Base-by-base conservation (phyloP, 2,113 vertebrate species). In the Forbesichthys papilliferus region DNA sequence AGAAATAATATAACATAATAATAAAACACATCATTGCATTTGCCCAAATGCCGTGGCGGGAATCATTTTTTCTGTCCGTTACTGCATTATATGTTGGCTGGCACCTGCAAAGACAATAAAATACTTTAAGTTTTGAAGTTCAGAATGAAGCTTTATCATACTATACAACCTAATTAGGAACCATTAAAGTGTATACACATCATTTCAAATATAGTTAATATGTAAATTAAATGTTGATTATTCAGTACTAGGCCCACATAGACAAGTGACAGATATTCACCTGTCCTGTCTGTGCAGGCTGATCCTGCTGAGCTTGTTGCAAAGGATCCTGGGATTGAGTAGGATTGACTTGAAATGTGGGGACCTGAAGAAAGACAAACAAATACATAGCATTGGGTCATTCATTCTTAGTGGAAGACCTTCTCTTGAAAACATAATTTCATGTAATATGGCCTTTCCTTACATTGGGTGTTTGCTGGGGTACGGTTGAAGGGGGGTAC, bases 401-500 rank as follows among this genome's bases (percentile, higher is more conserved):
- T n/a, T 4, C 1, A 13, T n/a, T n/a, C n/a, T 56, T 56, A 18
- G 54, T 13, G 64, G 12, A 61, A 46, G 3, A 1, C n/a, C 54
- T 33, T 12, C 55, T 52, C 3, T 16, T 48, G 1, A 48, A 64
- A 64, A 3, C 11, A 12, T 0, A 49, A 0, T 27, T 1, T 33
- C 16, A 63, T 11, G 4, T 13, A 1, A 20, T 58, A 0, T 53
- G 56, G 47, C 2, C 57, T 65, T 33, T 16, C 70, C 88, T 89
- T 54, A 92, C 92, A 53, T 89, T 90, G 14, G 82, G 75, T 33
- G 53, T 66, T 78, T 84, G 88, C 62, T 88, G 88, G 27, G 87
- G 88, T 64, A 57, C 58, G 49, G 67, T 80, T 18, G 87, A 87
- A 52, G 79, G 82, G 11, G 86, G 73, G 20, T 75, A 83, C 1